phyloP scores from a whole-genome alignment of 2,888 invertebrate genomes.

The Drosophila fulvimacula region DNA sequence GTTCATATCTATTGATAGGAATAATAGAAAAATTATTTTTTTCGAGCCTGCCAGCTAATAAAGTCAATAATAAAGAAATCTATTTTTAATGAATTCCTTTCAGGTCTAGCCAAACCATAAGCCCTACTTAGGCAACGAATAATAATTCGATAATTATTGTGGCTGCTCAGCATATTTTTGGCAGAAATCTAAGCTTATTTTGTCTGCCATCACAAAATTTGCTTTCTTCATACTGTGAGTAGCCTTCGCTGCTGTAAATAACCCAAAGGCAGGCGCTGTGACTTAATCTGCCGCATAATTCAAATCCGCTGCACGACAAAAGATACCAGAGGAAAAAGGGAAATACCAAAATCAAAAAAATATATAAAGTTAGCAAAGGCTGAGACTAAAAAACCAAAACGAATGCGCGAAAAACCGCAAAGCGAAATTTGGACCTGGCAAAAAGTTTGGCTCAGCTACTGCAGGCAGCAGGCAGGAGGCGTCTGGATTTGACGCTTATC shows the following conservation, averaged over 20 bases:
- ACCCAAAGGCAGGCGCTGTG: constrained; percentile 66
- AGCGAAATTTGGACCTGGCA: constrained; percentile 44
- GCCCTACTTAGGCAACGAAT: background rate
- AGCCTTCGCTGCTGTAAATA: constrained; percentile 55
- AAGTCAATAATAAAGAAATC: no score
- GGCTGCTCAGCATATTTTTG: background rate
- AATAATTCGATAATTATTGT: constrained; percentile 14
- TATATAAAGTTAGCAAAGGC: constrained; percentile 20
- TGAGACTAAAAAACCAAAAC: constrained; percentile 29
- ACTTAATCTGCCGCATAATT: constrained; percentile 76
- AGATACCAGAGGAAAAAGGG: constrained; percentile 17
- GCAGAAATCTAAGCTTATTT: background rate
- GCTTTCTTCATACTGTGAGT: constrained; percentile 43
- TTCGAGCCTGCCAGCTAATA: background rate
- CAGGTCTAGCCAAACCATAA: background rate
- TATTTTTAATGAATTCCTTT: background rate
- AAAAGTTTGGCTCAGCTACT: constrained; percentile 37
- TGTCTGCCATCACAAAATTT: constrained; percentile 7
- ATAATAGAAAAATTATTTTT: background rate
- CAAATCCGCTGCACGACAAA: constrained; percentile 55
- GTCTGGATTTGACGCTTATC: constrained; percentile 7
- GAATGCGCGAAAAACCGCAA: constrained; percentile 23
- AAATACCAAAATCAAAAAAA: background rate
- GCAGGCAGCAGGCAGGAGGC: background rate
- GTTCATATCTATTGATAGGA: background rate